These are phyloP conservation scores for Fulica atra DNA, from an alignment of 2,113 vertebrate genomes.

Conservation along the genomic window DNA sequence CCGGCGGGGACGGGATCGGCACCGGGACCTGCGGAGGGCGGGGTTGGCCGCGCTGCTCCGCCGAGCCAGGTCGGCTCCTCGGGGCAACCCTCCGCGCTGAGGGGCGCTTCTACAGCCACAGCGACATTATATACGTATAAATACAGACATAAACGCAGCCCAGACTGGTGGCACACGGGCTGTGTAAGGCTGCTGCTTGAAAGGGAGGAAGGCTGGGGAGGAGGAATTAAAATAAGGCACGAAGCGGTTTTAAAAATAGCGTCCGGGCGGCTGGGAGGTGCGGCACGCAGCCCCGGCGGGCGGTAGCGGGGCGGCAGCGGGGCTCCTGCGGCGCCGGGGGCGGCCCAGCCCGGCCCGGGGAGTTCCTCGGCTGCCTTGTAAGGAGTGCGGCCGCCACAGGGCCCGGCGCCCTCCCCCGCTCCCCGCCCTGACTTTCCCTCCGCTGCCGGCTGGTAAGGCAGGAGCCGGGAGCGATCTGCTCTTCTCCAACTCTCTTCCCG, in stretches of 20 bases:
- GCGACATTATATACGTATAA: not conserved
- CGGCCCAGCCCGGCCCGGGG: not conserved
- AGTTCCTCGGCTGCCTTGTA: conserved; percentile 37
- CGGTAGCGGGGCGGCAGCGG: not conserved
- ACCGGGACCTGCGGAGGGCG: not conserved
- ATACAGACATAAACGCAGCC: not conserved
- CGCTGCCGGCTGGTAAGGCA: not conserved
- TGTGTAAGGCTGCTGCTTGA: not conserved
- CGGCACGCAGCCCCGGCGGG: not conserved
- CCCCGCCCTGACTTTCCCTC: not conserved
- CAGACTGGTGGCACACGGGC: not conserved
- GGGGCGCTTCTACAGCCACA: not conserved
- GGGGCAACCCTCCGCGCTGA: not conserved
- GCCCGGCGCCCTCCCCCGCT: not conserved
- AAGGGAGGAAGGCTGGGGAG: not conserved
- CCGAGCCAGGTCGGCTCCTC: not conserved
- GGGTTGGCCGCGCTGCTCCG: not conserved
- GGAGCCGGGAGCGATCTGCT: not conserved
- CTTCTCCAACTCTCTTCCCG: not conserved
- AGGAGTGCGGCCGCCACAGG: conserved; percentile 7
- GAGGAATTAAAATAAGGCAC: not conserved
- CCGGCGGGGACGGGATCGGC: no score
- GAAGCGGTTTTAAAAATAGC: conserved; percentile 40
- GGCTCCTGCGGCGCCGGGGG: not conserved
- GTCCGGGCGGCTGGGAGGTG: not conserved